Evolutionary conservation across 2,113 vertebrate species (phyloP).

Genomic region (Gorsachius goisagi): DNA sequence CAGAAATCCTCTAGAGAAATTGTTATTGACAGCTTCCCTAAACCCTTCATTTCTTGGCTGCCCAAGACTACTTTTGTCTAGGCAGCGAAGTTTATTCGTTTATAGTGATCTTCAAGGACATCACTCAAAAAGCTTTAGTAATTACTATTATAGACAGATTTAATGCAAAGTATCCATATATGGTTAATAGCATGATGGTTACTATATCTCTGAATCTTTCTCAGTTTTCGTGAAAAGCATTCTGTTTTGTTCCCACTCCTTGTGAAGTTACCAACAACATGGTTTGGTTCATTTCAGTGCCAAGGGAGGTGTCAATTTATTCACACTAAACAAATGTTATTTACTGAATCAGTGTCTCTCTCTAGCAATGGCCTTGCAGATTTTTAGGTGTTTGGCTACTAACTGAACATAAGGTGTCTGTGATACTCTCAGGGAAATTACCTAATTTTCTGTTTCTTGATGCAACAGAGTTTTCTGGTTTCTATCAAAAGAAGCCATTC

Average conservation of each 20-base stretch:
- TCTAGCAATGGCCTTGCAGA: background rate
- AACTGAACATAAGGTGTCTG: background rate
- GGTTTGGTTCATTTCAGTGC: background rate
- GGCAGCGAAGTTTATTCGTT: background rate
- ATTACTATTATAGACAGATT: background rate
- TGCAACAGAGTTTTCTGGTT: background rate
- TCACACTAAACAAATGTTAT: background rate
- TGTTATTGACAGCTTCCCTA: background rate
- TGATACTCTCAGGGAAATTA: background rate
- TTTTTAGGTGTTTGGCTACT: background rate
- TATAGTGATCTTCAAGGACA: background rate
- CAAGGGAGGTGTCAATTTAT: background rate
- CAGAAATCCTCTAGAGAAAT: background rate
- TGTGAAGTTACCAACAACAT: background rate
- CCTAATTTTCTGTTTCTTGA: background rate
- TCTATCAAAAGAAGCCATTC: background rate
- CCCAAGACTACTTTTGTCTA: background rate
- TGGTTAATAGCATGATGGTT: background rate
- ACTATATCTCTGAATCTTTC: background rate
- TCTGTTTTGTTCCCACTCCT: background rate
- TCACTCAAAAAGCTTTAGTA: background rate
- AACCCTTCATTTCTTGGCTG: background rate
- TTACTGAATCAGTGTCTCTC: background rate
- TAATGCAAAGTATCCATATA: background rate
- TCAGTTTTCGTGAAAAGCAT: background rate